Percentiles rank a stretch among this genome's conserved stretches.
Conservation (phyloP, 1,140 invertebrate genomes). For the Carposina sasakii region DNA sequence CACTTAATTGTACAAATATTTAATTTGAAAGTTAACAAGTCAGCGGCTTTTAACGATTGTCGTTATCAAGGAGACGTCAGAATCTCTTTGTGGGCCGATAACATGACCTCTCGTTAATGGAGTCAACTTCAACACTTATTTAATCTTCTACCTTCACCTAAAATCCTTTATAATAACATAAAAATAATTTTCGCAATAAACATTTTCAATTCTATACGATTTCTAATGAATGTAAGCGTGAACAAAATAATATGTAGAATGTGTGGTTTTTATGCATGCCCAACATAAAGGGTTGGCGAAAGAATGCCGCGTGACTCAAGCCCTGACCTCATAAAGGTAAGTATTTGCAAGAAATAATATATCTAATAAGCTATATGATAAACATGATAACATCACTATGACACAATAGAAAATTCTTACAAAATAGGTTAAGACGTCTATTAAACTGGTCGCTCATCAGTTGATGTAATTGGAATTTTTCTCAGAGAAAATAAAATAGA, state of each 20-base stretch:
- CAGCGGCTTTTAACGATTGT: constrained; percentile 28
- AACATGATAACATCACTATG: constrained; percentile 58
- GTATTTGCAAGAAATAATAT: constrained; percentile 55
- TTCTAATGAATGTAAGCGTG: constrained; percentile 20
- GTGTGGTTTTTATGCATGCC: background rate
- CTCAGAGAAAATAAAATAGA: constrained; percentile 17
- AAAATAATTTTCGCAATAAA: constrained; percentile 28
- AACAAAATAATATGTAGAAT: too few relatives aligned
- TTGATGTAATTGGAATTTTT: constrained; percentile 29
- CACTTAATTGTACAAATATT: constrained; percentile 34
- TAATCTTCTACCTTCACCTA: constrained; percentile 28
- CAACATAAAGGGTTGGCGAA: constrained; percentile 45
- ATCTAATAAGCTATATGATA: constrained; percentile 59
- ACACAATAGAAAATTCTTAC: too few relatives aligned
- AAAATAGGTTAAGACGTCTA: too few relatives aligned
- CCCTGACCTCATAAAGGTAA: constrained; percentile 58
- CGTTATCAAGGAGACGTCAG: constrained; percentile 36
- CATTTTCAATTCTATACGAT: too few relatives aligned
- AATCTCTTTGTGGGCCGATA: too few relatives aligned
- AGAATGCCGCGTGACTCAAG: constrained; percentile 49
- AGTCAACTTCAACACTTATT: constrained; percentile 14
- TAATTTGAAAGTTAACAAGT: constrained; percentile 30
- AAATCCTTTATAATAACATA: constrained; percentile 18
- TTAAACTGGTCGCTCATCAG: too few relatives aligned
- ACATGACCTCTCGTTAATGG: too few relatives aligned